Conservation (phyloP, 2,888 invertebrate genomes). For the Scotopteryx bipunctaria region DNA sequence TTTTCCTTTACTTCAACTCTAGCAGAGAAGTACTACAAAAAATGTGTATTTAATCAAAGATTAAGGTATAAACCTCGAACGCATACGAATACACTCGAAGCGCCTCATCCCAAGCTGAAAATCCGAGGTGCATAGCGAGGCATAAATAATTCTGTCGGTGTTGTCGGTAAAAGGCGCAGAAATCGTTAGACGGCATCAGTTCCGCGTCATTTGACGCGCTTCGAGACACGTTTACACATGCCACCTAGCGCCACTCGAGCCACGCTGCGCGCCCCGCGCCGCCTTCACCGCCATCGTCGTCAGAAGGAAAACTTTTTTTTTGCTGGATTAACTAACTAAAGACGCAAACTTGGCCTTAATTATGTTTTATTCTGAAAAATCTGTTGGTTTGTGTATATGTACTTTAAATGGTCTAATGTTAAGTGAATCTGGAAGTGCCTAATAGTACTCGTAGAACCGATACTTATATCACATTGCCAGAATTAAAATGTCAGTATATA, state of each 20-base stretch:
- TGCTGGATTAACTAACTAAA: too few species aligned
- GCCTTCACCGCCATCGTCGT: slow-evolving; percentile 38
- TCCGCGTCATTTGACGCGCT: slow-evolving; percentile 62
- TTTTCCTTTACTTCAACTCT: too few species aligned
- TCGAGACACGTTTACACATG: slow-evolving; percentile 55
- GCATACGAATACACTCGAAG: slow-evolving; percentile 7
- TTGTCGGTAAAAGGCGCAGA: slow-evolving; percentile 52
- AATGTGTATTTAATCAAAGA: background rate
- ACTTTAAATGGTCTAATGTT: too few species aligned
- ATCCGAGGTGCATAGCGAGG: slow-evolving; percentile 25
- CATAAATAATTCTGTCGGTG: slow-evolving; percentile 28
- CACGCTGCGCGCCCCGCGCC: too few species aligned
- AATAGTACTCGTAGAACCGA: too few species aligned
- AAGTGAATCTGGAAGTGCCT: too few species aligned
- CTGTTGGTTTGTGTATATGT: too few species aligned
- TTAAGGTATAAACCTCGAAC: background rate
- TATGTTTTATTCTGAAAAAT: too few species aligned
- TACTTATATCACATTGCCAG: too few species aligned
- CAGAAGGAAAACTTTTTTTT: too few species aligned
- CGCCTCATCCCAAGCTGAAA: slow-evolving; percentile 22
- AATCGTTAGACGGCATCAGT: slow-evolving; percentile 69
- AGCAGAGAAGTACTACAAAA: background rate
- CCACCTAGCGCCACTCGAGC: slow-evolving; percentile 48
- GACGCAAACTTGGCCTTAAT: too few species aligned
- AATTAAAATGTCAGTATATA: slow-evolving; percentile 10